A percentile compares a stretch with the other conserved stretches of the same genome.
Conservation (phyloP, 2,797 vertebrate genomes). For the Adelosebastes latens region DNA sequence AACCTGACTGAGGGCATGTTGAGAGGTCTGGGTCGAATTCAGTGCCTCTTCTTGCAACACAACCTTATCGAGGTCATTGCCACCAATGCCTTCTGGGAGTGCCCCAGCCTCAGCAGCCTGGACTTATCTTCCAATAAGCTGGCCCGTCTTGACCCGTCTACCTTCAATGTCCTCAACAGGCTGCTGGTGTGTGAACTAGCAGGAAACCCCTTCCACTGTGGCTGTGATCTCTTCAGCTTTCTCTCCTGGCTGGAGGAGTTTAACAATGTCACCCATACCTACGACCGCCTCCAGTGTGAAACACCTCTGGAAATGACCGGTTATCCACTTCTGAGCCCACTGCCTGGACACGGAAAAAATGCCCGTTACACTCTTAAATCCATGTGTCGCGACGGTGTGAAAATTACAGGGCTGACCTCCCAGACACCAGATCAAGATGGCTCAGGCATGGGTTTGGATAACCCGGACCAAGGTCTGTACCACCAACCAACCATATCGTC, state of each 20-base stretch:
- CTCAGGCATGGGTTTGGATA: slow-evolving; percentile 85
- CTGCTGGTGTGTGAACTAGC: slow-evolving; percentile 96
- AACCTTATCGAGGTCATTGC: slow-evolving; percentile 96
- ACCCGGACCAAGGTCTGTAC: slow-evolving; percentile 79
- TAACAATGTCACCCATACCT: slow-evolving; percentile 97
- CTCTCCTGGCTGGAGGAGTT: slow-evolving; percentile 94
- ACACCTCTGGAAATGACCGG: slow-evolving; percentile 91
- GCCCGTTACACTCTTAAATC: slow-evolving; percentile 92
- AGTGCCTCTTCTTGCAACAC: slow-evolving; percentile 98
- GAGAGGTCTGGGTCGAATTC: slow-evolving; percentile 93
- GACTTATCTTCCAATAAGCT: slow-evolving; percentile 97
- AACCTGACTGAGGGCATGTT: slow-evolving; percentile 98
- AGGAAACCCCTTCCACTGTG: slow-evolving; percentile 97
- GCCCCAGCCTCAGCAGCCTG: slow-evolving; percentile 95
- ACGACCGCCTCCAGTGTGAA: slow-evolving; percentile 97
- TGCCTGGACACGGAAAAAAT: slow-evolving; percentile 87
- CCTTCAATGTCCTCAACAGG: slow-evolving; percentile 90
- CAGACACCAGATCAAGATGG: slow-evolving; percentile 88
- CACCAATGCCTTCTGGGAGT: slow-evolving; percentile 93
- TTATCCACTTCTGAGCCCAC: slow-evolving; percentile 90
- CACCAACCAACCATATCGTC: slow-evolving; percentile 89
- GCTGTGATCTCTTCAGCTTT: slow-evolving; percentile 94
- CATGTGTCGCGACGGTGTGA: slow-evolving; percentile 91
- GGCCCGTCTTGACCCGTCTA: slow-evolving; percentile 91
- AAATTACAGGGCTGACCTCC: slow-evolving; percentile 89